Evolutionary conservation across 2,113 vertebrate species (phyloP), one percentile per base, ranked within the genome.

Genomic region (Hydrolagus affinis): DNA sequence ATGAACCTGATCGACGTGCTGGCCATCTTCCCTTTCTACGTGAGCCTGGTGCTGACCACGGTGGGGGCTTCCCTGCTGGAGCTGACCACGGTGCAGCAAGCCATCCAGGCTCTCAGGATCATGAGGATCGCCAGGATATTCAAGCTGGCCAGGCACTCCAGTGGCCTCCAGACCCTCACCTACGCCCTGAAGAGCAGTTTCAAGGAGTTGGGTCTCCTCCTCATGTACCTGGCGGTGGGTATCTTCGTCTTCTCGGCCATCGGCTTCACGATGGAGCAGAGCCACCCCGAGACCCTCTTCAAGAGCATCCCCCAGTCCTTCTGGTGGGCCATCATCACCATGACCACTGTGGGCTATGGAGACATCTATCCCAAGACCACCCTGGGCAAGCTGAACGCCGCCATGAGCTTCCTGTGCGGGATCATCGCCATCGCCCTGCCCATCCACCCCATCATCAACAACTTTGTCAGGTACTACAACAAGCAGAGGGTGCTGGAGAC

Each of bases 311-410:
- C 97, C 3, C 97, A 99, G 86, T 97, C 97, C 0, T 99, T 99
- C 89, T 99, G 97, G 97, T 98, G 97, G 97, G 97, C 97, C 87
- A 97, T 98, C 90, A 98, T 99, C 90, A 99, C 97, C 88, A 99
- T 99, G 97, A 99, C 97, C 72, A 99, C 97, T 0, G 97, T 99
- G 78, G 97, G 97, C 56, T 99, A 98, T 0, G 97, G 97, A 0
- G 97, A 99, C 87, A 97, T 99, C 88, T 99, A 99, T 87, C 97
- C 97, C 86, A 99, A 99, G 91, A 99, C 97, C 86, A 96, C 96
- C 0, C 91, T 99, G n/a, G 97, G 97, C 72, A 96, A 97, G 87
- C 94, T 98, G 88, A 99, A 99, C 14, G 97, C 97, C 0, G 97
- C 97, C 75, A 94, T 98, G 87, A 99, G 97, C 92, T 99, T 99